A percentile compares a stretch with the other conserved stretches of the same genome.
These are phyloP conservation scores for Amphipoea oculea DNA, from an alignment of 2,888 invertebrate species.

Conservation along the genomic window DNA sequence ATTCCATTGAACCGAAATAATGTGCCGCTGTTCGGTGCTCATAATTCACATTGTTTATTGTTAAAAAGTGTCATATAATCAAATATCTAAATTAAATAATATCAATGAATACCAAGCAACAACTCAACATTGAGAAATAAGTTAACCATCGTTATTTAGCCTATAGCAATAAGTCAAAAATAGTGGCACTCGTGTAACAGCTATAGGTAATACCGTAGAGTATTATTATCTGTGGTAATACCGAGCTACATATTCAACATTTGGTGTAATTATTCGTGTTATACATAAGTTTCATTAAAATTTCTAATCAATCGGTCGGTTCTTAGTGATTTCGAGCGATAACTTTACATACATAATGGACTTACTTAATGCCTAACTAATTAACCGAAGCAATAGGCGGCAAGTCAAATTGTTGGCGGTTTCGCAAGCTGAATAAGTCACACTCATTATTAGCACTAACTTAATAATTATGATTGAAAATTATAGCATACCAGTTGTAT, in stretches of 20 bases:
- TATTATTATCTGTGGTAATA: no score
- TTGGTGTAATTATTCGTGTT: constrained; percentile 7
- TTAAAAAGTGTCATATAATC: no score
- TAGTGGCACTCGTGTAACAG: neutral
- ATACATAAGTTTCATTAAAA: constrained; percentile 15
- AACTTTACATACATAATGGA: constrained; percentile 36
- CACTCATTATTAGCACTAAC: constrained; percentile 10
- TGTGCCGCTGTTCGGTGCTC: neutral
- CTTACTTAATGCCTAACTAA: constrained; percentile 37
- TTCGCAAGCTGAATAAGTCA: constrained; percentile 36
- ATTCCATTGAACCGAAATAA: constrained; percentile 10
- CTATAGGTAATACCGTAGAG: neutral
- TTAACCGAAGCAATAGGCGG: constrained; percentile 42
- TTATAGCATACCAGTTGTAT: neutral
- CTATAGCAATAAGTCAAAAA: neutral
- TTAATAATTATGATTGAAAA: neutral
- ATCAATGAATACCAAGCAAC: neutral
- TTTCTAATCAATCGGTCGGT: constrained; percentile 28
- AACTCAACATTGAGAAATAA: neutral
- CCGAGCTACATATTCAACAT: neutral
- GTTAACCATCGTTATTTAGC: neutral
- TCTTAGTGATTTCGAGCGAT: constrained; percentile 24
- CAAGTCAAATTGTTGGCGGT: constrained; percentile 36
- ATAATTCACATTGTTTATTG: neutral
- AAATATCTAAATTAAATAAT: neutral